Percentiles rank a stretch among this genome's conserved stretches.
Evolutionary conservation across 2,797 vertebrate genomes (phyloP).

Genomic region (Lemur catta): DNA sequence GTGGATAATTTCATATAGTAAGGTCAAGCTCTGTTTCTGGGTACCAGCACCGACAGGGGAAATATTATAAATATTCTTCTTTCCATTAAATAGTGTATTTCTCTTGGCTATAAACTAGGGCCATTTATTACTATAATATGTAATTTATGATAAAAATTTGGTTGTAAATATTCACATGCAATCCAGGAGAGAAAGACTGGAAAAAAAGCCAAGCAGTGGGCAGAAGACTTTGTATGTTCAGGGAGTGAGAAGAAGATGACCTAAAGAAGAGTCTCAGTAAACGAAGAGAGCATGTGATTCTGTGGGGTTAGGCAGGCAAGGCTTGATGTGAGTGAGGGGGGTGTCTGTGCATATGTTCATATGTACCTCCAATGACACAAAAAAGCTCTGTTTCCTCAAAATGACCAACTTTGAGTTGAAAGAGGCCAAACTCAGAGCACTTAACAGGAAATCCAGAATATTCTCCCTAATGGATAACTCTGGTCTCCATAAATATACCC

Average conservation of each 20-base stretch:
- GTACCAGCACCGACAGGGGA: neutral
- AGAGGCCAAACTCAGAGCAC: neutral
- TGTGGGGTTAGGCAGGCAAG: neutral
- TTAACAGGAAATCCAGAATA: neutral
- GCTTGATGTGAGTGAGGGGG: neutral
- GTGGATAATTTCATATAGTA: constrained; percentile 33
- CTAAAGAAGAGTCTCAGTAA: constrained; percentile 1
- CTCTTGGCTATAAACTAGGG: neutral
- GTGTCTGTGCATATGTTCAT: neutral
- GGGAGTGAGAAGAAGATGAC: neutral
- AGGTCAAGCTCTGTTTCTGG: neutral
- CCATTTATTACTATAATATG: constrained; percentile 34
- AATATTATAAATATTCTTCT: constrained; percentile 21
- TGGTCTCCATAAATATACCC: neutral
- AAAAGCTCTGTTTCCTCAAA: constrained; percentile 20
- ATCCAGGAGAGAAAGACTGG: constrained; percentile 7
- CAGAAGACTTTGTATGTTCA: neutral
- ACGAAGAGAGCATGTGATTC: neutral
- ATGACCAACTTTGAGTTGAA: neutral
- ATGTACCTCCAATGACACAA: neutral
- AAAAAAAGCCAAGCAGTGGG: neutral
- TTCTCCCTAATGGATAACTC: neutral
- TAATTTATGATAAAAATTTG: constrained; percentile 26
- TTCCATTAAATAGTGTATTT: neutral
- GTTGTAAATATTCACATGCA: constrained; percentile 47